Conservation (phyloP, 2,888 invertebrate species). For the Nasonia oneida region DNA sequence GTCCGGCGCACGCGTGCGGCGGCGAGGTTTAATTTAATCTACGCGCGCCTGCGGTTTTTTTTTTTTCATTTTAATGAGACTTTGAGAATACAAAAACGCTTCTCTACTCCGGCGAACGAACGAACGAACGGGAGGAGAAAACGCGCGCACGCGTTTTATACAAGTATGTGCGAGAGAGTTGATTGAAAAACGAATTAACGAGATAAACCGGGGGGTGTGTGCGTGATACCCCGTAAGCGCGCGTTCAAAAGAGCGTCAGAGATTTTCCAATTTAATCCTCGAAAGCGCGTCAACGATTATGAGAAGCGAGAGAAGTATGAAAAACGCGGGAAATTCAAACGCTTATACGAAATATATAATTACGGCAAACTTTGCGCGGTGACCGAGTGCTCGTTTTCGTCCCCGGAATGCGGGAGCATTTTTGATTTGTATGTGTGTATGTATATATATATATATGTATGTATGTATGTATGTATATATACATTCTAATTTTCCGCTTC, state of each 20-base stretch:
- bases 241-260: not conserved
- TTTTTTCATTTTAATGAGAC: slow-evolving; percentile 30
- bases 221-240: slow-evolving; percentile 1
- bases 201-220: slow-evolving; percentile 26
- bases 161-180: not conserved
- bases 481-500: not conserved
- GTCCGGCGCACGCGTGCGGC: not conserved
- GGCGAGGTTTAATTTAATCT: slow-evolving; percentile 30
- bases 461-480: too few species aligned
- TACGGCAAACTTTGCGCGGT: not conserved
- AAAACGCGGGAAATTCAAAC: not conserved
- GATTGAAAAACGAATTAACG: slow-evolving; percentile 48
- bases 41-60: not conserved
- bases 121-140: not conserved
- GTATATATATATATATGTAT: too few species aligned
- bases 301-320: not conserved
- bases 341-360: slow-evolving; percentile 23
- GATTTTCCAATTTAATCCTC: slow-evolving; percentile 7
- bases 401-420: not conserved
- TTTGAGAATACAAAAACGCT: not conserved
- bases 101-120: not conserved
- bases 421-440: not conserved
- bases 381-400: not conserved
- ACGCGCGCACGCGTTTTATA: not conserved
- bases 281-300: slow-evolving; percentile 16